A percentile compares a stretch with the other conserved stretches of the same genome.
These are phyloP conservation scores for Drosophila formosana DNA, from an alignment of 2,888 invertebrate genomes.

Conservation along the genomic window DNA sequence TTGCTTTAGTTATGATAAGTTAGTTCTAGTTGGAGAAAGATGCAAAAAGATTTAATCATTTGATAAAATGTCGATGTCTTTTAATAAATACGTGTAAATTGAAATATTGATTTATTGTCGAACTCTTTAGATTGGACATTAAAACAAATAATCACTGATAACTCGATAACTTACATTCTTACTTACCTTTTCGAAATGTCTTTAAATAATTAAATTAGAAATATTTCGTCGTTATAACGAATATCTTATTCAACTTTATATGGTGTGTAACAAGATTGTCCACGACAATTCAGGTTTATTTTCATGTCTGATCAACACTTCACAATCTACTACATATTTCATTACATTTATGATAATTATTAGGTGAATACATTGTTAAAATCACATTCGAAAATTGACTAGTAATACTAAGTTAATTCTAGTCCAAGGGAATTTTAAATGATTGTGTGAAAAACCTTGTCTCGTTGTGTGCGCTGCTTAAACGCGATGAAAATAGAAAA, in stretches of 20 bases:
- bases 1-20: slow-evolving; percentile 11
- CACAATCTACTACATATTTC: neutral
- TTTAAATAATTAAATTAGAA: no score
- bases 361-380: neutral
- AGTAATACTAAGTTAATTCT: neutral
- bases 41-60: slow-evolving; percentile 11
- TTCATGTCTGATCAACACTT: neutral
- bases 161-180: no score
- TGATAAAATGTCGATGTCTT: neutral
- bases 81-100: slow-evolving; percentile 7
- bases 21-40: slow-evolving; percentile 1
- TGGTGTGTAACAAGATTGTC: neutral
- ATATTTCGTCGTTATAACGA: neutral
- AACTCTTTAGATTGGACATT: no score
- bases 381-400: neutral
- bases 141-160: no score
- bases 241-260: neutral
- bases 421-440: neutral
- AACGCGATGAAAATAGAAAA: neutral
- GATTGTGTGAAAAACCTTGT: neutral
- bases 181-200: no score
- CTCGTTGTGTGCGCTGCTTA: neutral
- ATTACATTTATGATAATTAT: neutral
- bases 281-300: neutral
- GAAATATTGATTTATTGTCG: neutral